These are phyloP conservation scores for Venustaconcha ellipsiformis DNA, from an alignment of 1,140 invertebrate species.

Conservation along the genomic window DNA sequence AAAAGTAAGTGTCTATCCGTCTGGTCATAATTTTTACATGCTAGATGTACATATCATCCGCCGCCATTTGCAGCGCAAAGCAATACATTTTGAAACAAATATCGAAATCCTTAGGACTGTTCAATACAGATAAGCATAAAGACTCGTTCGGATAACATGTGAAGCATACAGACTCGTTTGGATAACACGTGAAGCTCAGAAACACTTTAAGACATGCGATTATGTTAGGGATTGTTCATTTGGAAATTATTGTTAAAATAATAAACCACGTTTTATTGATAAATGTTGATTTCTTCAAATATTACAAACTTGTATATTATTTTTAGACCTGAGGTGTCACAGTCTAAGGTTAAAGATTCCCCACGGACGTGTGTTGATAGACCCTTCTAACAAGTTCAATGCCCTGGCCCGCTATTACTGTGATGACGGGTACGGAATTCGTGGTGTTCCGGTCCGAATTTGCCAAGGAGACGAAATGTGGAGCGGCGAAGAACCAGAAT, in stretches of 20 bases:
- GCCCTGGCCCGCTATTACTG: slow-evolving; percentile 68
- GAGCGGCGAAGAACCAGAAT: slow-evolving; percentile 18
- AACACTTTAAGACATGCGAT: neutral
- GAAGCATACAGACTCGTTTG: neutral
- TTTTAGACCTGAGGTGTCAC: slow-evolving; percentile 37
- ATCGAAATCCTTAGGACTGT: neutral
- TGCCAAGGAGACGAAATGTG: slow-evolving; percentile 21
- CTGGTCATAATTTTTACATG: neutral
- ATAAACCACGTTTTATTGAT: neutral
- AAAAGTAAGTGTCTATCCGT: slow-evolving; percentile 73
- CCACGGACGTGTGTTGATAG: slow-evolving; percentile 36
- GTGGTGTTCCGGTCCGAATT: slow-evolving; percentile 1
- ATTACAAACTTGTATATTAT: neutral
- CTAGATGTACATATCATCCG: neutral
- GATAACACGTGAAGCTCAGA: neutral
- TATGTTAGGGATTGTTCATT: neutral
- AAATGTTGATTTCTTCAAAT: neutral
- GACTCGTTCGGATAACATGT: neutral
- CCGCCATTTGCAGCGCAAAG: neutral
- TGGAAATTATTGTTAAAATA: neutral
- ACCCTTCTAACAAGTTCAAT: slow-evolving; percentile 59
- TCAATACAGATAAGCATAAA: neutral
- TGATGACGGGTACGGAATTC: slow-evolving; percentile 64
- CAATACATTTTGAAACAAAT: neutral
- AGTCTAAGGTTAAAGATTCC: slow-evolving; percentile 22